These are phyloP conservation scores for Eublepharis macularius DNA, from an alignment of 2,113 vertebrate species.

Conservation along the genomic window DNA sequence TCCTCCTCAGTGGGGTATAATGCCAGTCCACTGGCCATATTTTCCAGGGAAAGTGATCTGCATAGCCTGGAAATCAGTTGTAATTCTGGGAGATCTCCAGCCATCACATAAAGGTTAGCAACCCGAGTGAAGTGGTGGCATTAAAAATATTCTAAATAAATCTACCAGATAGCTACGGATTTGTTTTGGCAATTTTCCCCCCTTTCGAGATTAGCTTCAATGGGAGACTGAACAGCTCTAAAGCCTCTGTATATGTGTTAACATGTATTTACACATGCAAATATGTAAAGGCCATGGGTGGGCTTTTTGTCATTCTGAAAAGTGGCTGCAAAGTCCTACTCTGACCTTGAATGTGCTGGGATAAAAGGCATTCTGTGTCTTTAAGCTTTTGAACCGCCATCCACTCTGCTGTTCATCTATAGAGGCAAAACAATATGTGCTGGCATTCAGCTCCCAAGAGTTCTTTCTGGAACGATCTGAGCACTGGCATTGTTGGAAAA, in stretches of 20 bases:
- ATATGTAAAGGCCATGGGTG: slow-evolving; percentile 13
- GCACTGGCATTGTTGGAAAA: slow-evolving; percentile 69
- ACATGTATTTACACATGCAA: slow-evolving; percentile 21
- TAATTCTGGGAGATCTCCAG: no score
- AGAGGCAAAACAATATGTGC: slow-evolving; percentile 73
- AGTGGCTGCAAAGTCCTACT: slow-evolving; percentile 3
- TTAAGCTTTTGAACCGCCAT: slow-evolving; percentile 61
- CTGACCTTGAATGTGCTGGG: slow-evolving; percentile 8
- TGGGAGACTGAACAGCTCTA: neutral
- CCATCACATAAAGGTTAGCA: no score
- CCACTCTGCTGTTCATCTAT: slow-evolving; percentile 65
- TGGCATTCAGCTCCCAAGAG: slow-evolving; percentile 69
- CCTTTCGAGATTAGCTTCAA: neutral
- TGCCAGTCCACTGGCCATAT: no score
- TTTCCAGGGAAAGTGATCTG: no score
- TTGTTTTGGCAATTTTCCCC: neutral
- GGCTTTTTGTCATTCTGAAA: neutral
- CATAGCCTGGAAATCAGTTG: no score
- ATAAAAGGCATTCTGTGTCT: slow-evolving; percentile 17
- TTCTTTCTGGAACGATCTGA: slow-evolving; percentile 72
- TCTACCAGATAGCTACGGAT: neutral
- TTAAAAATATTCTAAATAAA: no score
- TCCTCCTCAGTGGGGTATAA: no score
- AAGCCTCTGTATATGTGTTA: neutral
- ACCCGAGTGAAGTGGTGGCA: no score